These are phyloP conservation scores for Diaprepes abbreviatus DNA, from an alignment of 2,888 invertebrate species.

Conservation along the genomic window DNA sequence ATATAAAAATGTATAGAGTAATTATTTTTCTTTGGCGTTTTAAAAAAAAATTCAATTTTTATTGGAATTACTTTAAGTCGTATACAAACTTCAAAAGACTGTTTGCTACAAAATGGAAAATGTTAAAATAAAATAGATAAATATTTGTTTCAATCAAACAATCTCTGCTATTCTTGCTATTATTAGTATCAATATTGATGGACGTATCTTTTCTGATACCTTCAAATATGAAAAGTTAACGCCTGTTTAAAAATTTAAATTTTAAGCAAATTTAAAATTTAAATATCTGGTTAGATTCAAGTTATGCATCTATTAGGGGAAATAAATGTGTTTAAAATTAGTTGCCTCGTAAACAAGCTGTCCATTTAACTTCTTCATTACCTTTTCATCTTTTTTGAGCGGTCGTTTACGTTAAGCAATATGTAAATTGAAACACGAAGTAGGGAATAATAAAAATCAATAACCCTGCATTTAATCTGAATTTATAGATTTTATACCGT, in stretches of 20 bases:
- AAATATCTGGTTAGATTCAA: not conserved
- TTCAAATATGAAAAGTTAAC: too few relatives aligned
- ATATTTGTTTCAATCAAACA: too few relatives aligned
- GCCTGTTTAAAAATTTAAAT: not conserved
- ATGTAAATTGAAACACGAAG: not conserved
- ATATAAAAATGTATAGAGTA: too few relatives aligned
- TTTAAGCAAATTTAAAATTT: not conserved
- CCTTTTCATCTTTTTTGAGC: not conserved
- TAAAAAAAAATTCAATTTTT: too few relatives aligned
- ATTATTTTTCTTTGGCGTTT: too few relatives aligned
- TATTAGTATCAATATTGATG: too few relatives aligned
- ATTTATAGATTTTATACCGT: not conserved
- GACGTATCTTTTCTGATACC: too few relatives aligned
- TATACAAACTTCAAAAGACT: too few relatives aligned
- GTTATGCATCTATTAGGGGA: not conserved
- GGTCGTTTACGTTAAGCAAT: not conserved
- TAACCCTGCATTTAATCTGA: not conserved
- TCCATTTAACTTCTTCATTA: not conserved
- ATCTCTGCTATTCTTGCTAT: too few relatives aligned
- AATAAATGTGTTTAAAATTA: slow-evolving; percentile 2
- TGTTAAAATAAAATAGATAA: too few relatives aligned
- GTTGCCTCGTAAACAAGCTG: slow-evolving; percentile 1
- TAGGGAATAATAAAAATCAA: not conserved
- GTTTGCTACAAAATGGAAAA: too few relatives aligned
- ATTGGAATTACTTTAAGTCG: too few relatives aligned